Conservation (phyloP, 2,888 invertebrate species). For the Seira musarum region DNA sequence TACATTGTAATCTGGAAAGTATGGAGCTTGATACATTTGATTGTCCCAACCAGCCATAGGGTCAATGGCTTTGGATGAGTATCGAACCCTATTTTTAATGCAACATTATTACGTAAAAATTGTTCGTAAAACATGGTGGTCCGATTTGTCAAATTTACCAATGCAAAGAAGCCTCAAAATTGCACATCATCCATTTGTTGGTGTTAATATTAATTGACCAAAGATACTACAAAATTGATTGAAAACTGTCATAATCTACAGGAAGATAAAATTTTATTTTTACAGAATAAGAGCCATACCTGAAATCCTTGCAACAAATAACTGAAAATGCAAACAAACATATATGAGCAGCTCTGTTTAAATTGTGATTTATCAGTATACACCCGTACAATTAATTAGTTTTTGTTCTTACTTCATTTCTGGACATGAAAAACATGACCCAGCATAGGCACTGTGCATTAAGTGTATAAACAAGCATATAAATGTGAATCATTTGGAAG, state of each 20-base stretch:
- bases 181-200: conserved; percentile 65
- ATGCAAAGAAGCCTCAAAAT: conserved; percentile 63
- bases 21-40: conserved; percentile 13
- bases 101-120: too few species aligned
- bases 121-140: too few species aligned
- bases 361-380: too few species aligned
- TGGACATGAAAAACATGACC: conserved; percentile 57
- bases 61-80: conserved; percentile 38
- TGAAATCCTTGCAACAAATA: background rate
- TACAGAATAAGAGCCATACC: too few species aligned
- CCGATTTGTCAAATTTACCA: too few species aligned
- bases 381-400: too few species aligned
- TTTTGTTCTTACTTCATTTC: conserved; percentile 43
- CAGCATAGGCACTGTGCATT: conserved; percentile 60
- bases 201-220: conserved; percentile 60
- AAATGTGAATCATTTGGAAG: background rate
- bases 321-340: too few species aligned
- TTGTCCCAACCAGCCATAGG: conserved; percentile 48
- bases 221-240: conserved; percentile 41
- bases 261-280: too few species aligned
- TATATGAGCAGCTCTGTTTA: too few species aligned
- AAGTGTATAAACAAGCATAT: too few species aligned
- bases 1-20: background rate
- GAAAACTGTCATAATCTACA: too few species aligned
- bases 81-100: conserved; percentile 51